These are phyloP conservation scores for Camelus bactrianus DNA, from an alignment of 2,113 vertebrate genomes.

Conservation along the genomic window DNA sequence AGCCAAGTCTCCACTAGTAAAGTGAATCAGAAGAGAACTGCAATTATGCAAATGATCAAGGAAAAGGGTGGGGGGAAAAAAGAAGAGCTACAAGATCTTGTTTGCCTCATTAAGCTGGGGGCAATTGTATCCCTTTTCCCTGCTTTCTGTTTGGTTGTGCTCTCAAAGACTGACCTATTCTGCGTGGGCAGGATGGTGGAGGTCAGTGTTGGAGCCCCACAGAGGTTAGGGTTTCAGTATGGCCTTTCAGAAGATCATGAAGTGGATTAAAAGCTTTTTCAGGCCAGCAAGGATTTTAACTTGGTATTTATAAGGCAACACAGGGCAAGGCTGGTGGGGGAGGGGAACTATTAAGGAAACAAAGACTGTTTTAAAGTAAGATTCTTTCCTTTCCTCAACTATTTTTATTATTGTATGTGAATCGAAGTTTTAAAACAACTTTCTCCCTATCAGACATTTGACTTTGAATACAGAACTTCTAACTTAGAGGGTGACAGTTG, in stretches of 20 bases:
- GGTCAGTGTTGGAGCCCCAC: neutral
- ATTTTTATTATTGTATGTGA: neutral
- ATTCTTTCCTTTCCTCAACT: neutral
- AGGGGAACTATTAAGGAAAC: neutral
- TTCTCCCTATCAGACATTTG: slow-evolving; percentile 6
- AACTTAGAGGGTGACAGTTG: neutral
- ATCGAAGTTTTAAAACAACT: slow-evolving; percentile 38
- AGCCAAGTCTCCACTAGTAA: slow-evolving; percentile 49
- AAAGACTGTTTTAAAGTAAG: slow-evolving; percentile 27
- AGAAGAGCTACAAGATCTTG: neutral
- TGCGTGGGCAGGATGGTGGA: neutral
- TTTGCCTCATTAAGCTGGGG: neutral
- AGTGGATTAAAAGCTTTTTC: neutral
- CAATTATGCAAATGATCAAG: slow-evolving; percentile 62
- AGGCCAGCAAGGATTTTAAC: slow-evolving; percentile 19
- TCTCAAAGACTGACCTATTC: neutral
- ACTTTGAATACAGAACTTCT: neutral
- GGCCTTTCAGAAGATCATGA: neutral
- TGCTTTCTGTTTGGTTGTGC: neutral
- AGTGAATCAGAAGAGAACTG: slow-evolving; percentile 39
- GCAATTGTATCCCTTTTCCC: neutral
- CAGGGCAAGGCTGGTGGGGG: neutral
- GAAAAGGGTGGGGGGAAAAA: neutral
- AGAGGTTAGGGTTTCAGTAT: neutral
- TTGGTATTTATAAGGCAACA: neutral